Evolutionary conservation across 2,113 vertebrate species (phyloP).

Genomic region (Laticauda laticaudata): DNA sequence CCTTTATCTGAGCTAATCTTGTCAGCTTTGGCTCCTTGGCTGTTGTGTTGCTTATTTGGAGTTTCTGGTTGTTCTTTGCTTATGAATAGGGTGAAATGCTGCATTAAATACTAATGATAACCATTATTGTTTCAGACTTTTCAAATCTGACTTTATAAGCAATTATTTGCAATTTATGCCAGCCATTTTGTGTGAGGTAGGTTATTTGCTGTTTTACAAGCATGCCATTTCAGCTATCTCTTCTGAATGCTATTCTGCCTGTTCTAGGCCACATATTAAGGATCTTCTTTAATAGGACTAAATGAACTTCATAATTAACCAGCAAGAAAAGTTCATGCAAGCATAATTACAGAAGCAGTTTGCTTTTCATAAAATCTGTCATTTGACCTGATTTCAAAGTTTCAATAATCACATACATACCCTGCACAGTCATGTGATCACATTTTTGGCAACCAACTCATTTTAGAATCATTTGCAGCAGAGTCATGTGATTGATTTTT

Average conservation of each 20-base stretch:
- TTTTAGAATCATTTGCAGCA: background rate
- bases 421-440: background rate
- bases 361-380: background rate
- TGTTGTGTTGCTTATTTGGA: too few relatives aligned
- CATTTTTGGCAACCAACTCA: background rate
- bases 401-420: background rate
- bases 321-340: background rate
- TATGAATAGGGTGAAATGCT: background rate
- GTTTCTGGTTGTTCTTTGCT: too few relatives aligned
- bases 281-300: background rate
- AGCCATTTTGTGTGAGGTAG: background rate
- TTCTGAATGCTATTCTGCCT: background rate
- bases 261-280: background rate
- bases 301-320: background rate
- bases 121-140: background rate
- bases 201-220: background rate
- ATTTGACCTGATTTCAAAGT: background rate
- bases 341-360: background rate
- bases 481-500: background rate
- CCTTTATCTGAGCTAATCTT: too few relatives aligned
- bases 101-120: background rate
- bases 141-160: background rate
- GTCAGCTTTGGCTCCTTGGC: too few relatives aligned
- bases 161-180: background rate
- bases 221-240: background rate